Evolutionary conservation across 2,888 invertebrate genomes (phyloP).

Genomic region (Leptinotarsa tumamoca): DNA sequence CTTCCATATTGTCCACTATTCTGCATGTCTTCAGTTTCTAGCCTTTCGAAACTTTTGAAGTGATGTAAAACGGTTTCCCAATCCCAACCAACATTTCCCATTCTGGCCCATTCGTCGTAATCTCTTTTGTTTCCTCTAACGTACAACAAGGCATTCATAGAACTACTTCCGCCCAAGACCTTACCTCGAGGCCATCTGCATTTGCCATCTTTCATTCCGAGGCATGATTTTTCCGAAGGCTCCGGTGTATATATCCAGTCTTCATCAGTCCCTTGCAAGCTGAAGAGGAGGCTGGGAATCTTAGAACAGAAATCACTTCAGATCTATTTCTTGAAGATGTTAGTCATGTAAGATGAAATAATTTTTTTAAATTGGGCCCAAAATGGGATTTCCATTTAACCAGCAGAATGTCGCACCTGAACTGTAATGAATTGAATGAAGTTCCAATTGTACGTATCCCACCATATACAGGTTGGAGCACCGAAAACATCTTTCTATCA

Average conservation of each 20-base stretch:
- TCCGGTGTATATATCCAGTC: conserved; percentile 68
- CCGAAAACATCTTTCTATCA: too few species aligned
- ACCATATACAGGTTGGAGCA: too few species aligned
- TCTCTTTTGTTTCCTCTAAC: conserved; percentile 74
- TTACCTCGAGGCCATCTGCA: conserved; percentile 74
- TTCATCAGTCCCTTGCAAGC: conserved; percentile 50
- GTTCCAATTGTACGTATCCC: too few species aligned
- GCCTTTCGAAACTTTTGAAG: conserved; percentile 65
- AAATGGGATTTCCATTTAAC: too few species aligned
- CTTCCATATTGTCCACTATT: conserved; percentile 62
- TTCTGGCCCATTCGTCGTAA: conserved; percentile 73
- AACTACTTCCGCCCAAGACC: conserved; percentile 75
- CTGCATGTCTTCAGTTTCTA: conserved; percentile 51
- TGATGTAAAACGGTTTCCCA: conserved; percentile 66
- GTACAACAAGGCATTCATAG: conserved; percentile 76
- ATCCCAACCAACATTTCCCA: conserved; percentile 75
- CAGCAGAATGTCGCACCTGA: too few species aligned
- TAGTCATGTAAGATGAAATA: too few species aligned
- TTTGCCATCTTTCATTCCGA: conserved; percentile 57
- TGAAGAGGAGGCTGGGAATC: conserved; percentile 64
- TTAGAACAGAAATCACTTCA: conserved; percentile 47
- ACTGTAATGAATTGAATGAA: too few species aligned
- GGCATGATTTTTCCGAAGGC: conserved; percentile 63
- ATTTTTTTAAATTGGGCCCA: too few species aligned
- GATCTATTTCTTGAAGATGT: too few species aligned